Evolutionary conservation across 2,888 invertebrate species (phyloP).

Genomic region (Calliphora vomitoria): DNA sequence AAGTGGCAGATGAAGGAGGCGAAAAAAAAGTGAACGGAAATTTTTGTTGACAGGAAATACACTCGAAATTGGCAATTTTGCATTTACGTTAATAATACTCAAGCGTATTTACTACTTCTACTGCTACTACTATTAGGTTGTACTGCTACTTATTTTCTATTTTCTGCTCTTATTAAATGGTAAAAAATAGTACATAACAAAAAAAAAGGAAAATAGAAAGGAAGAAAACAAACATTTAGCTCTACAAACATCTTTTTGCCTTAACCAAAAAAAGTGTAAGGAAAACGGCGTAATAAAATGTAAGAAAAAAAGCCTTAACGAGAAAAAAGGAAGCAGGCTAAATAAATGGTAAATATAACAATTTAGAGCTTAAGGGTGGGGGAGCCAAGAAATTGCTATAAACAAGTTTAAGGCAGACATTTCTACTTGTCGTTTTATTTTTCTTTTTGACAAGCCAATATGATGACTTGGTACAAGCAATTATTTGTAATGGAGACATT

Average conservation of each 20-base stretch:
- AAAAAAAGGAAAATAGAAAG: constrained; percentile 6
- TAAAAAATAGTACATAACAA: constrained; percentile 25
- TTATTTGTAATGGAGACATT: constrained; percentile 84
- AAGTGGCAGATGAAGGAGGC: constrained; percentile 9
- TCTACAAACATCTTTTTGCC: not conserved
- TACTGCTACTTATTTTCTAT: constrained; percentile 67
- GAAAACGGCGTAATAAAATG: constrained; percentile 36
- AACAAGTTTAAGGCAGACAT: constrained; percentile 32
- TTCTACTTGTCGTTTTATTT: not conserved
- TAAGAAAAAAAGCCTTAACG: constrained; percentile 49
- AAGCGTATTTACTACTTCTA: constrained; percentile 82
- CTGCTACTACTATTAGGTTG: constrained; percentile 51
- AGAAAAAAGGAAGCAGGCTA: constrained; percentile 39
- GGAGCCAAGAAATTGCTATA: not conserved
- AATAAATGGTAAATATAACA: constrained; percentile 17
- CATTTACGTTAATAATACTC: constrained; percentile 84
- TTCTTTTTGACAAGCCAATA: constrained; percentile 80
- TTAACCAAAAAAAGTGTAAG: constrained; percentile 39
- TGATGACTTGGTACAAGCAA: constrained; percentile 78
- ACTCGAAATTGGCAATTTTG: constrained; percentile 85
- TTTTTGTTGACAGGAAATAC: constrained; percentile 85
- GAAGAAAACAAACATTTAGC: constrained; percentile 16
- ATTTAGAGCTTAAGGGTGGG: constrained; percentile 40
- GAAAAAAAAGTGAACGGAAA: constrained; percentile 77
- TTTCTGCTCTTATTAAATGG: constrained; percentile 53